Percentiles rank a stretch among this genome's conserved stretches.
These are phyloP conservation scores for Myioborus melanocephalus DNA, from an alignment of 2,797 vertebrate genomes.

Conservation along the genomic window DNA sequence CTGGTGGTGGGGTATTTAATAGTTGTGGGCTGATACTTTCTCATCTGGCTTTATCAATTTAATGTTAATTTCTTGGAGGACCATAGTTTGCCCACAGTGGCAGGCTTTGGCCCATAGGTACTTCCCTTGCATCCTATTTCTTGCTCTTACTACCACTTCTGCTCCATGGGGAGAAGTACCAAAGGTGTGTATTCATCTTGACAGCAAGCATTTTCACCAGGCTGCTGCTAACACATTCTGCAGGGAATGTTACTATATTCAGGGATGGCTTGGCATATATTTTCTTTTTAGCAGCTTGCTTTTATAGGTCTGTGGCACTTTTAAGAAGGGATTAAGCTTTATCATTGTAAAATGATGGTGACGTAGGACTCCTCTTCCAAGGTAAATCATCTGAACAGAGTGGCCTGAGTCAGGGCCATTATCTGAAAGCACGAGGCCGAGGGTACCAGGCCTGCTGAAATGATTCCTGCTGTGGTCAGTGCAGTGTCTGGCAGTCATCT, in stretches of 20 bases:
- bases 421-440: neutral
- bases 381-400: neutral
- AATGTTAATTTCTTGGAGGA: neutral
- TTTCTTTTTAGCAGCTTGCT: neutral
- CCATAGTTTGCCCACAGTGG: neutral
- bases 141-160: neutral
- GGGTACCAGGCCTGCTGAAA: neutral
- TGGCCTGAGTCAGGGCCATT: neutral
- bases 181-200: neutral
- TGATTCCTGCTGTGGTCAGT: neutral
- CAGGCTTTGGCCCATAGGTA: neutral
- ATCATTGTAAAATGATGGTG: neutral
- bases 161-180: neutral
- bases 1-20: neutral
- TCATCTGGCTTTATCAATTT: neutral
- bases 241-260: neutral
- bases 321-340: neutral
- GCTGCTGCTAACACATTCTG: neutral
- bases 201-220: neutral
- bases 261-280: neutral
- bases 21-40: neutral
- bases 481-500: neutral
- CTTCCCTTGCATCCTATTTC: neutral
- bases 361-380: neutral
- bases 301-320: neutral